phyloP scores from a whole-genome alignment of 2,797 vertebrate species.

The Orientallactaga sibirica region DNA sequence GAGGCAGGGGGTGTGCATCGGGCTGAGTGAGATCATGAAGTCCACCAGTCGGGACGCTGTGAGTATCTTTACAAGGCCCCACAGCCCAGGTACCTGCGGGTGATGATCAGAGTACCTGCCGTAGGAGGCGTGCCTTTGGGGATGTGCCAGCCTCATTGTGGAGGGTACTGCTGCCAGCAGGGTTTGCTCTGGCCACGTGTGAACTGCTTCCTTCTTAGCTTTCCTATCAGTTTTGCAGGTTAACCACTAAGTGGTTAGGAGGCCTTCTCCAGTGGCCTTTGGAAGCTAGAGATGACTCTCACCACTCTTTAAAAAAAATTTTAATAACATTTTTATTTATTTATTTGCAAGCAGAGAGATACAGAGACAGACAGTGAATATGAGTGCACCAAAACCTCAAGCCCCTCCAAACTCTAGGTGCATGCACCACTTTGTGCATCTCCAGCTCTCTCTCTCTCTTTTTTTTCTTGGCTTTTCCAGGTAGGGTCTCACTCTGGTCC shows the following conservation, averaged over 20 bases:
- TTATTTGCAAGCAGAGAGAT: too few species aligned
- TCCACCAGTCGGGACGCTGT: slow-evolving; percentile 98
- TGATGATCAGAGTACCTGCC: background rate
- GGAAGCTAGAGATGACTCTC: background rate
- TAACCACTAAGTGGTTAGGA: background rate
- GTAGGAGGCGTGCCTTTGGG: background rate
- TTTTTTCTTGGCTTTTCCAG: too few species aligned
- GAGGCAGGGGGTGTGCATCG: slow-evolving; percentile 98
- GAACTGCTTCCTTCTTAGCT: background rate
- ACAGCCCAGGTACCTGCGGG: background rate
- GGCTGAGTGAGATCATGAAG: slow-evolving; percentile 99
- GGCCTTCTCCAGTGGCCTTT: background rate
- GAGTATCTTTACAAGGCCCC: slow-evolving; percentile 74
- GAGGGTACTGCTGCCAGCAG: background rate
- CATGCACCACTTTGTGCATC: too few species aligned
- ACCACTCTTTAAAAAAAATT: background rate
- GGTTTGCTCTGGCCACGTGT: background rate
- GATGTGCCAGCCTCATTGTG: background rate
- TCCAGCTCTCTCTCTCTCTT: too few species aligned
- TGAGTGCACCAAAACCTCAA: too few species aligned
- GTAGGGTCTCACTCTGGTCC: too few species aligned
- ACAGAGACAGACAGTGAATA: too few species aligned
- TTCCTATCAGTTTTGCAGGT: background rate
- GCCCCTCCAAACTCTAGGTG: too few species aligned
- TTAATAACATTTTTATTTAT: too few species aligned